Base-by-base conservation (phyloP, 2,113 vertebrate species). In the Myodes glareolus region DNA sequence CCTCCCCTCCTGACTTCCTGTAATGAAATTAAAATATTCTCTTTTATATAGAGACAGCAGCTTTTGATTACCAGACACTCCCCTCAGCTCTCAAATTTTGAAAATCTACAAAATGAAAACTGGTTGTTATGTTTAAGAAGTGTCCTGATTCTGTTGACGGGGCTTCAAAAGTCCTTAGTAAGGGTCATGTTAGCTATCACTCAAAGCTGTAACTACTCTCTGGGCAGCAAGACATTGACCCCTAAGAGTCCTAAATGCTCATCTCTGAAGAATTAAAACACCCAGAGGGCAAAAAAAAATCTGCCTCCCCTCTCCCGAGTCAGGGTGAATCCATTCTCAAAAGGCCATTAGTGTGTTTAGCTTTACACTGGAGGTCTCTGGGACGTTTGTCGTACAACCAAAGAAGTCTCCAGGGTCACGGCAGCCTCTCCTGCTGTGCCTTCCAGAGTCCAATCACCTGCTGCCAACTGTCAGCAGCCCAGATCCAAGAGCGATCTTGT, bases 371-470 rank as follows among this genome's bases (percentile, higher is more conserved):
- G 58, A 21, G 50, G 29, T 55, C 10, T 45, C 72, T 33, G 36
- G 47, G 42, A 80, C 25, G 12, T 11, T 13, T 13, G 10, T 3
- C 14, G 52, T 7, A 42, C 19, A 19, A 29, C 33, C 11, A 23
- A 5, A 0, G 12, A 36, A 50, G 72, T 33, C 33, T 21, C 77
- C 21, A 52, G 80, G 0, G 67, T 55, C 68, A 25, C 4, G 29
- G 17, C 0, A 0, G 12, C 7, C 47, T 42, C 42, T n/a, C 39
- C 78, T 1, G 9, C 2, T 7, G 7, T 21, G 4, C 45, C 12
- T 19, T 5, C 17, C 1, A 12, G 70, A 65, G 21, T 42, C 0
- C 4, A 52, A 11, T 45, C 58, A 29, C 13, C 39, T 63, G 63
- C 31, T 87, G 73, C 33, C 39, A n/a, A 72, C 23, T 0, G 11